phyloP scores from a whole-genome alignment of 1,140 invertebrate genomes.

The Zaprionus davidi region DNA sequence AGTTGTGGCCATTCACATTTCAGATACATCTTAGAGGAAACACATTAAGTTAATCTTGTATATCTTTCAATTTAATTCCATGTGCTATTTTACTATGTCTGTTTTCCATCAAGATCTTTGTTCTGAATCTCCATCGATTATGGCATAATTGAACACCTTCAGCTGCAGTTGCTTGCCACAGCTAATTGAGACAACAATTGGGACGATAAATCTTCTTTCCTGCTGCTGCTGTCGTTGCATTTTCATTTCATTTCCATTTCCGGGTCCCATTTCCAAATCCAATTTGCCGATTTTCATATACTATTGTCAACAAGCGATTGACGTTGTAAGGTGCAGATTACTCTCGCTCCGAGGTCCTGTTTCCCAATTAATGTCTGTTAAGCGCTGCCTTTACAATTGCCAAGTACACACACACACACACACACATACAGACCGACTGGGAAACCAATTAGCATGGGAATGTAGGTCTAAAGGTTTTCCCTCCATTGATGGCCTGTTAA shows the following conservation, averaged over 20 bases:
- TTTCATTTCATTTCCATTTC: slow-evolving; percentile 7
- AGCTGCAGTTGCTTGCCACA: slow-evolving; percentile 2
- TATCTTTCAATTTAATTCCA: neutral
- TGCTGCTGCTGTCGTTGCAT: neutral
- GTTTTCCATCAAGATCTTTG: neutral
- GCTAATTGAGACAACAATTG: neutral
- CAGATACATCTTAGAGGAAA: too few relatives aligned
- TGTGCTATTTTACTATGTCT: too few relatives aligned
- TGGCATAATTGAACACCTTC: slow-evolving; percentile 6
- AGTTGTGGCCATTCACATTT: too few relatives aligned
- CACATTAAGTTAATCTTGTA: neutral
- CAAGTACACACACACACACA: slow-evolving; percentile 17
- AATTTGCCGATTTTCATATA: slow-evolving; percentile 28
- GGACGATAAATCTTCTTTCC: neutral
- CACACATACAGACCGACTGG: slow-evolving; percentile 19
- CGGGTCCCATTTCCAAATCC: slow-evolving; percentile 15
- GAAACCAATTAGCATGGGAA: slow-evolving; percentile 78
- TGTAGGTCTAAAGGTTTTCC: slow-evolving; percentile 58
- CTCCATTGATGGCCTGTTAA: slow-evolving; percentile 66
- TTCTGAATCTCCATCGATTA: neutral
- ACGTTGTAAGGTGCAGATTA: slow-evolving; percentile 25
- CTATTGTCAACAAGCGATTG: slow-evolving; percentile 12
- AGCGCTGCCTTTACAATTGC: slow-evolving; percentile 49
- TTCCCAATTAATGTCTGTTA: slow-evolving; percentile 38
- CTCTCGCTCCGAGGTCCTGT: slow-evolving; percentile 10